These are phyloP conservation scores for Bos javanicus DNA, from an alignment of 2,113 vertebrate species.

Conservation along the genomic window DNA sequence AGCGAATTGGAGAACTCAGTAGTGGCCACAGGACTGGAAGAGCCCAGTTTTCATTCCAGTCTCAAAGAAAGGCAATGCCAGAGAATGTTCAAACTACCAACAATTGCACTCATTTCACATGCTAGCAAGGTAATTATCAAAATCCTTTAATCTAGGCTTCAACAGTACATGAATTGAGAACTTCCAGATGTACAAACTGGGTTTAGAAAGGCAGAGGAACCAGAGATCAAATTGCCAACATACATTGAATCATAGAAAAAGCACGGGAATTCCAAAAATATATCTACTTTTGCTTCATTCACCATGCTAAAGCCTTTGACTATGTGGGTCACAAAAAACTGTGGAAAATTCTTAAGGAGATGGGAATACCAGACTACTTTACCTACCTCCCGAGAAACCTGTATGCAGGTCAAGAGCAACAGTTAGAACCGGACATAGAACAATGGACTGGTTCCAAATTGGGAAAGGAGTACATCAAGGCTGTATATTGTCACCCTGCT, in stretches of 20 bases:
- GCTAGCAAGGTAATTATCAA: not conserved
- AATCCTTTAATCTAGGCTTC: not conserved
- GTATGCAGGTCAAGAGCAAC: not conserved
- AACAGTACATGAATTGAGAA: not conserved
- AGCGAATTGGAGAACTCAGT: not conserved
- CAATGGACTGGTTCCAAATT: not conserved
- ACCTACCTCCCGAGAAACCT: not conserved
- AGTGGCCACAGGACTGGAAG: not conserved
- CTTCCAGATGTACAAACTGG: not conserved
- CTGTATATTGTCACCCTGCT: not conserved
- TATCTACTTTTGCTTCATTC: not conserved
- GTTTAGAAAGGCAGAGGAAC: not conserved
- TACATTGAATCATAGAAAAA: not conserved
- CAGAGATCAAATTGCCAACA: not conserved
- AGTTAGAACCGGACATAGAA: not conserved
- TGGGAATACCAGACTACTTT: not conserved
- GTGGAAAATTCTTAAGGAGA: not conserved
- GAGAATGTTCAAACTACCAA: not conserved
- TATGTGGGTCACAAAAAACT: not conserved
- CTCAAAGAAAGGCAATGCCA: not conserved
- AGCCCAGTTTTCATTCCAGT: not conserved
- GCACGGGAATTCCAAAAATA: not conserved
- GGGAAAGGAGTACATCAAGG: not conserved
- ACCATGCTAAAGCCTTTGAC: not conserved
- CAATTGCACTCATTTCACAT: not conserved